phyloP scores from a whole-genome alignment of 2,113 vertebrate species.

The Sylvilagus bachmani region DNA sequence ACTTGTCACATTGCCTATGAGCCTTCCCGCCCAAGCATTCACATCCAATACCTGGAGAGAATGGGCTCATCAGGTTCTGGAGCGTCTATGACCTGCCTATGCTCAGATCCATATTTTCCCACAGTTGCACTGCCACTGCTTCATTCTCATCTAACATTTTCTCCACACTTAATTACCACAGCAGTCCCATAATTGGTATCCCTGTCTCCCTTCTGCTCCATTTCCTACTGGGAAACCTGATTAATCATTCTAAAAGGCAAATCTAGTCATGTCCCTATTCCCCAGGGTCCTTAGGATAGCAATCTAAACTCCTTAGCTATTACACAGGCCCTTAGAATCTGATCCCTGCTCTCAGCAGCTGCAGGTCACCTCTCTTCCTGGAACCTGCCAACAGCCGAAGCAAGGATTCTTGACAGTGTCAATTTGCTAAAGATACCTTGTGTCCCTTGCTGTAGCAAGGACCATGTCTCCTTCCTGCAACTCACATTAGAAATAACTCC shows the following conservation, averaged over 20 bases:
- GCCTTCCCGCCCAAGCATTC: background rate
- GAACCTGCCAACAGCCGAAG: background rate
- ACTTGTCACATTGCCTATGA: background rate
- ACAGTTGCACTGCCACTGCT: background rate
- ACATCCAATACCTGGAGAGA: background rate
- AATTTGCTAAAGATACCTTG: background rate
- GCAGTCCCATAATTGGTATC: background rate
- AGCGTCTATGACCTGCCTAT: background rate
- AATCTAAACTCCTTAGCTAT: background rate
- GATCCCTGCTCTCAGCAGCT: background rate
- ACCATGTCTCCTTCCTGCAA: background rate
- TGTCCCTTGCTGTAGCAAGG: background rate
- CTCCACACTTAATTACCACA: background rate
- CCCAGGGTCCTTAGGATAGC: background rate
- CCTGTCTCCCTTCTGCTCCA: background rate
- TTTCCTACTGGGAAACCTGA: background rate
- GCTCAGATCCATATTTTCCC: background rate
- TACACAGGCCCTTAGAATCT: background rate
- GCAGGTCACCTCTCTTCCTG: background rate
- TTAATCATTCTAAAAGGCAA: constrained; percentile 37
- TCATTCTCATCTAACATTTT: rapidly evolving
- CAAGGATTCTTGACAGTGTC: background rate
- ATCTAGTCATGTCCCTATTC: background rate
- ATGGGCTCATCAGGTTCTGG: background rate
- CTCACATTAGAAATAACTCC: background rate